Percentiles rank a stretch among this genome's conserved stretches.
Conservation (phyloP, 2,888 invertebrate genomes). For the Calameuta idolon region DNA sequence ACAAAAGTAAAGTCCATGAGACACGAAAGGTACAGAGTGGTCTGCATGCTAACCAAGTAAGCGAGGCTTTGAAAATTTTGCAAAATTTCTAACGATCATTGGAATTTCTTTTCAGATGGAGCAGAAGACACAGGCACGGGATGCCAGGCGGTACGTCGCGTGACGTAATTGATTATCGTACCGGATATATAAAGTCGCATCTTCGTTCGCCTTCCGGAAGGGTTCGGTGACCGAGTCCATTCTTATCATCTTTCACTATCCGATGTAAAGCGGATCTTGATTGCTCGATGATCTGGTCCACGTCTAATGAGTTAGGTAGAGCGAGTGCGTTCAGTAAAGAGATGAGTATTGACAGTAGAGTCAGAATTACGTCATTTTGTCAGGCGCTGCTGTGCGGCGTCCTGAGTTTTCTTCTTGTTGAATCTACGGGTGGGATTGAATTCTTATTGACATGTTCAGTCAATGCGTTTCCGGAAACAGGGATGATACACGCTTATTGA, state of each 20-base stretch:
- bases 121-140: conserved; percentile 77
- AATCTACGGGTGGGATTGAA: neutral
- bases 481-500: neutral
- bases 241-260: neutral
- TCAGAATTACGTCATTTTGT: neutral
- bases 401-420: neutral
- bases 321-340: neutral
- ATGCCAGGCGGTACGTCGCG: conserved; percentile 70
- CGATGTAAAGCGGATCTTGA: neutral
- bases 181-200: conserved; percentile 91
- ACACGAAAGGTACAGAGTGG: neutral
- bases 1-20: neutral
- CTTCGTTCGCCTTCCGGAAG: conserved; percentile 92
- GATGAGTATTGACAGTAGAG: neutral
- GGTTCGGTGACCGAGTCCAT: conserved; percentile 82
- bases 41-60: conserved; percentile 14
- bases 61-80: conserved; percentile 16
- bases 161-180: conserved; percentile 83
- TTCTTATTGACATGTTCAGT: neutral
- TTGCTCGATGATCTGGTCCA: neutral
- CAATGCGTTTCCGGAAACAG: neutral
- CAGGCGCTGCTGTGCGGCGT: neutral
- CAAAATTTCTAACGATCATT: conserved; percentile 5
- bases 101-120: conserved; percentile 76
- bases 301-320: neutral